phyloP scores from a whole-genome alignment of 64 coral and sea anemone genomes.

The Orbicella faveolata region DNA sequence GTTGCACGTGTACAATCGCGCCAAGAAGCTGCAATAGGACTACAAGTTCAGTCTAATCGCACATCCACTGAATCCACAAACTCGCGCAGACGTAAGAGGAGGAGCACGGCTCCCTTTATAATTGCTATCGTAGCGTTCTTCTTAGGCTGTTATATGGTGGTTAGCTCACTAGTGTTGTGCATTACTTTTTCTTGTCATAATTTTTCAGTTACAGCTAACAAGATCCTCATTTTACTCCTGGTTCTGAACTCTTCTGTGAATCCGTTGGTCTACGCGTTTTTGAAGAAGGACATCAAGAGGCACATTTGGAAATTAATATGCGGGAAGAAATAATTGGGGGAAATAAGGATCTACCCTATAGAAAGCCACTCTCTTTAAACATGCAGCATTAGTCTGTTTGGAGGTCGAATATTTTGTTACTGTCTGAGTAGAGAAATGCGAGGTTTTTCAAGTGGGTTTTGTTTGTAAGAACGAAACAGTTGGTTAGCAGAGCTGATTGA shows the following conservation, averaged over 20 bases:
- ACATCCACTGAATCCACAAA: background rate
- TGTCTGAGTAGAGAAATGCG: too few relatives aligned
- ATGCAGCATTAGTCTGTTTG: too few relatives aligned
- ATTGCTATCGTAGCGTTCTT: background rate
- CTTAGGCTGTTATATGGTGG: background rate
- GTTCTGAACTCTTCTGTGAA: background rate
- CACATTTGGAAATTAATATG: background rate
- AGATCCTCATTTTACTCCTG: background rate
- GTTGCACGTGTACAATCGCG: background rate
- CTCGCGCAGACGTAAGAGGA: background rate
- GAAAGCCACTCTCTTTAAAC: too few relatives aligned
- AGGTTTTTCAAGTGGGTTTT: too few relatives aligned
- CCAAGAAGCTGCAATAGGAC: background rate
- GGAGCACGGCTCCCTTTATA: background rate
- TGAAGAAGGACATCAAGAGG: slow-evolving; percentile 1
- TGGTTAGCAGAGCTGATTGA: too few relatives aligned
- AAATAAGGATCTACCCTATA: too few relatives aligned
- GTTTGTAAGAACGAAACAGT: too few relatives aligned
- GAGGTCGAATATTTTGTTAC: too few relatives aligned
- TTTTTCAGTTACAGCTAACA: background rate
- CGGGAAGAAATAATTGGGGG: background rate
- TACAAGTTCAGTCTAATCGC: background rate
- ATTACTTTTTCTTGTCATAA: background rate
- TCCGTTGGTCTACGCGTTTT: slow-evolving; percentile 1
- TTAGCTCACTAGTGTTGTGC: background rate